Percentiles rank a stretch among this genome's conserved stretches.
Evolutionary conservation across 2,113 vertebrate species (phyloP).

Genomic region (Penelope pileata): DNA sequence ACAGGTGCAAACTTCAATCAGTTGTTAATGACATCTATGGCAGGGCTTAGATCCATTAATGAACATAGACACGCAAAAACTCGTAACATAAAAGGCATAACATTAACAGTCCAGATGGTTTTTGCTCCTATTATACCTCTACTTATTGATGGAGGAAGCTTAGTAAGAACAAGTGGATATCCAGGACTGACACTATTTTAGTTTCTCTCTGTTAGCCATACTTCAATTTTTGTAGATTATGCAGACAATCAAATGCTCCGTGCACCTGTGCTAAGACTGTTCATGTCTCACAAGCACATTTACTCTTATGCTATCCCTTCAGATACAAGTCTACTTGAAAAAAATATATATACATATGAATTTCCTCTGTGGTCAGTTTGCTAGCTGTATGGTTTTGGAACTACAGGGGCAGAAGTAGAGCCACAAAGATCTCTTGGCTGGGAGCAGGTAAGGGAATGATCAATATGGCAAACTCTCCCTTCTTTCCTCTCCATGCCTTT

Average conservation of each 20-base stretch:
- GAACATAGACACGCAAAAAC: background rate
- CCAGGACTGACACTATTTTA: background rate
- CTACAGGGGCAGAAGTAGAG: background rate
- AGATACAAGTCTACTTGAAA: background rate
- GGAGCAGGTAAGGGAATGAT: background rate
- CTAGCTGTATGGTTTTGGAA: background rate
- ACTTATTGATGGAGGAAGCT: background rate
- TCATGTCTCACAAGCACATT: background rate
- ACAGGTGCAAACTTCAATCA: background rate
- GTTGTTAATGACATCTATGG: background rate
- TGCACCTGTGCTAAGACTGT: background rate
- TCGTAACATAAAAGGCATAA: background rate
- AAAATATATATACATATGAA: background rate
- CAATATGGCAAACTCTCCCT: background rate
- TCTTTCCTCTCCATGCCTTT: background rate
- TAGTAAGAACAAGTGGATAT: background rate
- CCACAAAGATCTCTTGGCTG: background rate
- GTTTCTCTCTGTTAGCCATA: background rate
- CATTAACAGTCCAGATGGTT: background rate
- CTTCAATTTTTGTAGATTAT: background rate
- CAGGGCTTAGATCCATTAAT: background rate
- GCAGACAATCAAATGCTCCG: background rate
- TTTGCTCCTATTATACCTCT: background rate
- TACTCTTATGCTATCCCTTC: background rate
- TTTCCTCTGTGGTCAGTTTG: background rate